Percentiles rank a stretch among this genome's conserved stretches.
Conservation (phyloP, 2,888 invertebrate species). For the Callyntrura guangdongensis region DNA sequence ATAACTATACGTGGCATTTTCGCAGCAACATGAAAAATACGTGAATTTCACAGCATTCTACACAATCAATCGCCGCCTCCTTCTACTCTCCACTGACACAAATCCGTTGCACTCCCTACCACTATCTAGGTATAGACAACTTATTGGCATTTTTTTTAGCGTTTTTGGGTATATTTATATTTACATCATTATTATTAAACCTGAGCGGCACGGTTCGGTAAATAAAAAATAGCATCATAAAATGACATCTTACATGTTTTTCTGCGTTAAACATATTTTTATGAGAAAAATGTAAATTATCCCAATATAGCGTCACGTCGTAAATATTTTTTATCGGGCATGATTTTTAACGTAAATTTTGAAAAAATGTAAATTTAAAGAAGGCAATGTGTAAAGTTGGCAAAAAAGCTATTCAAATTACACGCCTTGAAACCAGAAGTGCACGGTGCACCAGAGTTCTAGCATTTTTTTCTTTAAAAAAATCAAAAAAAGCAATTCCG, state of each 20-base stretch:
- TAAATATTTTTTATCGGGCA: conserved; percentile 16
- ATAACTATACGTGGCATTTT: too few species aligned
- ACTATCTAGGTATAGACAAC: too few species aligned
- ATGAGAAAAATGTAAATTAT: conserved; percentile 25
- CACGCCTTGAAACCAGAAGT: conserved; percentile 37
- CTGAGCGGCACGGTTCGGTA: not conserved
- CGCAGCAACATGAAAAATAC: too few species aligned
- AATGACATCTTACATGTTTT: conserved; percentile 28
- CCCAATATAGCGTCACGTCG: not conserved
- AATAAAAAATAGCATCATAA: conserved; percentile 13
- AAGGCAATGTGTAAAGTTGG: not conserved
- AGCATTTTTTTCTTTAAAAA: not conserved
- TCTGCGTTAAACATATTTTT: conserved; percentile 1
- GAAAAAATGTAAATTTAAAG: not conserved
- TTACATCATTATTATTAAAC: not conserved
- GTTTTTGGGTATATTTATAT: not conserved
- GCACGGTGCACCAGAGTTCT: not conserved
- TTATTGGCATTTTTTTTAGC: not conserved
- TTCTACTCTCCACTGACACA: too few species aligned
- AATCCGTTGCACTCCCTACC: too few species aligned
- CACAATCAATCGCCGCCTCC: too few species aligned
- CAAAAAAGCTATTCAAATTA: not conserved
- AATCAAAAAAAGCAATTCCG: conserved; percentile 18
- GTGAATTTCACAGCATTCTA: too few species aligned
- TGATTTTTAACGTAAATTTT: not conserved